Evolutionary conservation across 2,888 invertebrate species (phyloP).

Genomic region (Caenorhabditis sp.): DNA sequence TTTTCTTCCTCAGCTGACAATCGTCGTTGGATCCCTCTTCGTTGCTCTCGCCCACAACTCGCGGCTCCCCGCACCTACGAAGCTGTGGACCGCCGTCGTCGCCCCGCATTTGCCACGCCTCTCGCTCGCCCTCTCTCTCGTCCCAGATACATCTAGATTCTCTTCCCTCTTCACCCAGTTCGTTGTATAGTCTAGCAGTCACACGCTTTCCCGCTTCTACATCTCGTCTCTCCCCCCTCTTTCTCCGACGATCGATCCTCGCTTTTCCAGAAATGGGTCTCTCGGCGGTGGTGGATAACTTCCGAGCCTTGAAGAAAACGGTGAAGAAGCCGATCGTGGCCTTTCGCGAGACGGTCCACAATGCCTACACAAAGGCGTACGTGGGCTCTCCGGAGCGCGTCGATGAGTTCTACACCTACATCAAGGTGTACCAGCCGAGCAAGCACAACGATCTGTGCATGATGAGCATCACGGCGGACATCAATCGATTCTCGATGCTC

Average conservation of each 20-base stretch:
- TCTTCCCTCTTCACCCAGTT: conserved; percentile 12
- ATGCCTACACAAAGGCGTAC: conserved; percentile 37
- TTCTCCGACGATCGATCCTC: too few relatives aligned
- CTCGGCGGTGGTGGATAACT: conserved; percentile 35
- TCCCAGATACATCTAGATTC: conserved; percentile 29
- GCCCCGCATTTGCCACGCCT: conserved; percentile 19
- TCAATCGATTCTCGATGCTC: conserved; percentile 42
- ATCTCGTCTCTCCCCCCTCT: conserved; percentile 6
- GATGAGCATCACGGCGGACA: conserved; percentile 50
- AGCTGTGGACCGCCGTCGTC: conserved; percentile 13
- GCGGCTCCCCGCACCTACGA: conserved; percentile 27
- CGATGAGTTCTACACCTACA: conserved; percentile 42
- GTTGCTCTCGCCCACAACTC: conserved; percentile 12
- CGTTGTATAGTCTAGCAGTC: conserved; percentile 38
- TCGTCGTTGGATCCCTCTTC: conserved; percentile 20
- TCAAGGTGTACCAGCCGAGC: conserved; percentile 36
- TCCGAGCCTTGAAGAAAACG: conserved; percentile 32
- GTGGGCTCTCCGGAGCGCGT: conserved; percentile 40
- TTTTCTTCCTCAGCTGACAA: conserved; percentile 23
- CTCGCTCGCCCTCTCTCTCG: neutral
- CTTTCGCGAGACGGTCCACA: conserved; percentile 37
- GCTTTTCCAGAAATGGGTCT: conserved; percentile 34
- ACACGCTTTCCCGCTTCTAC: conserved; percentile 21
- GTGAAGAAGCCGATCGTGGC: conserved; percentile 44
- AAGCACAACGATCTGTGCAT: conserved; percentile 47